A percentile compares a stretch with the other conserved stretches of the same genome.
These are phyloP conservation scores for Ophion ventricosus DNA, from an alignment of 2,888 invertebrate genomes.

Conservation along the genomic window DNA sequence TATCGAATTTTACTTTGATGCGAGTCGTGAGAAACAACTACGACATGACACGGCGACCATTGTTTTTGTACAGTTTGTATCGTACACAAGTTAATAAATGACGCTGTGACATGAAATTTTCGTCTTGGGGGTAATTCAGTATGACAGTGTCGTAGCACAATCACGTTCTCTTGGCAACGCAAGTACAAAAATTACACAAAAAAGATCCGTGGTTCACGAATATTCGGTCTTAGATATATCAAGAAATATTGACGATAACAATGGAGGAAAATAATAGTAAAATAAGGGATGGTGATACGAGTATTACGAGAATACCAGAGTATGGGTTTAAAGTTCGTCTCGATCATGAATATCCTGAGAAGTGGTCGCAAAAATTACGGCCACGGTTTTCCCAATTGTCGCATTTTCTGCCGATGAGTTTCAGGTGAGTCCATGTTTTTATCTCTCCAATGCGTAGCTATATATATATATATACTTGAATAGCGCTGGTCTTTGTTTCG, in stretches of 20 bases:
- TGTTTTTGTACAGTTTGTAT: not conserved
- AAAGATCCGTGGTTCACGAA: not conserved
- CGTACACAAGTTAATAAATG: not conserved
- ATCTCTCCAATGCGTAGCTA: not conserved
- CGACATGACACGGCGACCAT: not conserved
- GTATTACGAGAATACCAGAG: slow-evolving; percentile 84
- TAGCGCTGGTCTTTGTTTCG: not conserved
- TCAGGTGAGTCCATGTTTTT: slow-evolving; percentile 85
- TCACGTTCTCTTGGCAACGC: not conserved
- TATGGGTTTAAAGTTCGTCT: slow-evolving; percentile 90
- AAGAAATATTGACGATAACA: not conserved
- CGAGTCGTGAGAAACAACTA: not conserved
- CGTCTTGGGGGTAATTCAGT: not conserved
- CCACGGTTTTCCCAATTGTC: slow-evolving; percentile 89
- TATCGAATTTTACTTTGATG: not conserved
- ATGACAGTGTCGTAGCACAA: not conserved
- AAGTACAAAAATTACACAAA: not conserved
- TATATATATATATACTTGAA: not conserved
- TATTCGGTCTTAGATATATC: not conserved
- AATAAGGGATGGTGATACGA: not conserved
- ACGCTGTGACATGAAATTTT: not conserved
- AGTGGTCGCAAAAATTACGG: slow-evolving; percentile 87
- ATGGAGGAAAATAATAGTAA: slow-evolving; percentile 16
- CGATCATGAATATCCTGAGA: slow-evolving; percentile 90
- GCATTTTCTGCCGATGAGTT: slow-evolving; percentile 88